Evolutionary conservation across 2,797 vertebrate genomes (phyloP).

Genomic region (Acropternis orthonyx): DNA sequence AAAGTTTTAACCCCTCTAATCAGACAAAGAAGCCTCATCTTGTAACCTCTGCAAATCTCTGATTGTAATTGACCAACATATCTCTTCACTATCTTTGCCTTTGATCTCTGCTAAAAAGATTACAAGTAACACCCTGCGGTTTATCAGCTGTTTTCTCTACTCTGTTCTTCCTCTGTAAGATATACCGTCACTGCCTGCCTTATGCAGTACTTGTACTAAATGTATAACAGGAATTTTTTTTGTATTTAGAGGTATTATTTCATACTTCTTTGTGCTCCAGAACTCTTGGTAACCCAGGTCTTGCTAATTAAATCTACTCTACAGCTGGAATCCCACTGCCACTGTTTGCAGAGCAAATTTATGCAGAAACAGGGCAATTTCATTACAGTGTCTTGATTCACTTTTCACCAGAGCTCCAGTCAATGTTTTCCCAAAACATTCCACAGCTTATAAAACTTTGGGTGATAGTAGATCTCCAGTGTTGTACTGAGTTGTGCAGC

Average conservation of each 20-base stretch:
- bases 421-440: background rate
- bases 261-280: background rate
- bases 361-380: background rate
- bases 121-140: background rate
- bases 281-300: background rate
- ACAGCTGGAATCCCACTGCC: background rate
- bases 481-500: background rate
- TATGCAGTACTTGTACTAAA: background rate
- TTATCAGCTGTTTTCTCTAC: background rate
- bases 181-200: background rate
- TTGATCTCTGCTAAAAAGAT: background rate
- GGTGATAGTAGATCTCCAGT: background rate
- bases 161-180: background rate
- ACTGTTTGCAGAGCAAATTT: background rate
- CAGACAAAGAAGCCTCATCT: background rate
- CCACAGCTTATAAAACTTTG: background rate
- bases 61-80: background rate
- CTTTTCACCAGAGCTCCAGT: background rate
- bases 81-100: background rate
- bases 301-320: background rate
- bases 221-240: accelerated
- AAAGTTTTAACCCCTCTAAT: background rate
- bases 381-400: background rate
- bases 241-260: background rate
- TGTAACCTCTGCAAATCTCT: background rate